Evolutionary conservation across 1,140 invertebrate genomes (phyloP), one percentile per base, ranked within the genome.

Genomic region (Paraescarpia echinospica): DNA sequence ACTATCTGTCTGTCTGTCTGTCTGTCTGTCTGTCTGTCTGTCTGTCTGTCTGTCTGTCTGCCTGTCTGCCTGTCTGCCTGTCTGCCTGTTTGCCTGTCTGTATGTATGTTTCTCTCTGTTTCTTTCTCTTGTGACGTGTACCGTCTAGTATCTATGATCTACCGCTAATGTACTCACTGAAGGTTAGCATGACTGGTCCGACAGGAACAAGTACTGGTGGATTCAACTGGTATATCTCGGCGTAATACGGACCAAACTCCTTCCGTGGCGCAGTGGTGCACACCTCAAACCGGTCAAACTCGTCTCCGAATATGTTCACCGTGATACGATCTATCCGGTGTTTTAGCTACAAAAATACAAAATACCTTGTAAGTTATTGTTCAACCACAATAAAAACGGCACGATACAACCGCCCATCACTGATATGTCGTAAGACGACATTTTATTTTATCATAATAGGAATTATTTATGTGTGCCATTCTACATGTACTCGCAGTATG

Each of bases 201-300:
- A 90, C 35, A 31, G 90, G 34, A 27, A 90, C 34, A 33, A 35
- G 35, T 22, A 90, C n/a, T n/a, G 59, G 59, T 77, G 59, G 59
- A 77, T 18, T 77, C 59, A 77, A 18, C 27, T 77, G 59, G 22
- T 77, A 77, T 77, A 77, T 77, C 27, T 77, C 59, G 34, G 18
- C 14, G 34, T 90, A 35, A 41, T 90, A 90, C n/a, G 90, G 90
- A 35, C 90, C 90, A 90, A 90, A 90, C 0, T 41, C 35, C 35
- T 35, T 35, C 14, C 90, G 9, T 35, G 34, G 35, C n/a, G 34
- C 90, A 12, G 34, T 31, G 18, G 35, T 35, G 90, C 90, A 90
- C 34, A 90, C n/a, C 90, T 90, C 90, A 90, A 90, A 90, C 9
- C 90, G 90, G 35, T 90, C 35, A 90, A 90, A 90, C 35, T 90